Percentiles rank a stretch among this genome's conserved stretches.
phyloP scores from a whole-genome alignment of 2,888 invertebrate species.

The Hypsopygia costalis region DNA sequence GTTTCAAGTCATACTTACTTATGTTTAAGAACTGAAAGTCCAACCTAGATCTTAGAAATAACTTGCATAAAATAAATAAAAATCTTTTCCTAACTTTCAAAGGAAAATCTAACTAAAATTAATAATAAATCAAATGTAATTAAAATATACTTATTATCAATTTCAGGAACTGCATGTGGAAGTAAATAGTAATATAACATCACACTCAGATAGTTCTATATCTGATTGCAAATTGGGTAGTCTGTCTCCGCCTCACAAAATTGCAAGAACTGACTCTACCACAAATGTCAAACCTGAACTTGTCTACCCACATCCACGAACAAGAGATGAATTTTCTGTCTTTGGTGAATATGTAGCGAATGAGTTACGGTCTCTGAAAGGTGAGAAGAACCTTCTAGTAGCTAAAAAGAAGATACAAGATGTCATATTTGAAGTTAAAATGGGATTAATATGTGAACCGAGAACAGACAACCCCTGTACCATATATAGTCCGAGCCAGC shows the following conservation, averaged over 20 bases:
- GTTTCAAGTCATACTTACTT: too few relatives aligned
- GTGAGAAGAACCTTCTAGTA: conserved; percentile 75
- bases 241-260: conserved; percentile 49
- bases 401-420: conserved; percentile 82
- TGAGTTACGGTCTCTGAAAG: conserved; percentile 77
- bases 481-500: conserved; percentile 41
- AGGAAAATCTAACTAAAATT: too few relatives aligned
- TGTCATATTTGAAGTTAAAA: conserved; percentile 81
- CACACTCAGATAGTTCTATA: conserved; percentile 36
- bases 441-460: conserved; percentile 73
- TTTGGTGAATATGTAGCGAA: conserved; percentile 83
- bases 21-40: too few relatives aligned
- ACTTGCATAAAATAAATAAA: too few relatives aligned
- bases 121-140: too few relatives aligned
- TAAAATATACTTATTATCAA: not conserved
- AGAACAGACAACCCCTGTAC: conserved; percentile 43
- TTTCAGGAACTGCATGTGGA: conserved; percentile 56
- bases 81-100: too few relatives aligned
- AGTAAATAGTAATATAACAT: conserved; percentile 27
- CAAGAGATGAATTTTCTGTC: conserved; percentile 77
- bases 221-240: conserved; percentile 45
- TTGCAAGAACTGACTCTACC: conserved; percentile 39
- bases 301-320: conserved; percentile 29
- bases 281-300: conserved; percentile 42
- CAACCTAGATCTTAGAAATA: too few relatives aligned